Base-by-base conservation (phyloP, 2,113 vertebrate genomes). In the Nothoprocta perdicaria region DNA sequence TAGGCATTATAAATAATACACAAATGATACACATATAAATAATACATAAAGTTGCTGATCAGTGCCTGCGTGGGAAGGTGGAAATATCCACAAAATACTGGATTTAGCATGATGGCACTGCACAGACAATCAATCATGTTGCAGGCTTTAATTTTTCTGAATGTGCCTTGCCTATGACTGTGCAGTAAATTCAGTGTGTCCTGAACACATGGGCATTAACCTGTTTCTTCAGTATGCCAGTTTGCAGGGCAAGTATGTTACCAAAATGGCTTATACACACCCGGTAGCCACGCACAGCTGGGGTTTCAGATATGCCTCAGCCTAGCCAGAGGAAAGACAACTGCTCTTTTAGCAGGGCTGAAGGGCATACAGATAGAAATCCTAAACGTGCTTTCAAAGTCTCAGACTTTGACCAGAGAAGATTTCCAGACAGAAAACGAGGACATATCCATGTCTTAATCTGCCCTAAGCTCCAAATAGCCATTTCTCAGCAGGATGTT, bases 401-500 rank as follows among this genome's bases (percentile, higher is more conserved):
- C 38, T 77, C 41, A 78, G 33, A 71, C 80, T 88, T 81, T 75
- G 15, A 38, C 41, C 77, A 71, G 61, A 60, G 46, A 77, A 90
- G 68, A 78, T 74, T 74, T 90, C 2, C 8, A 84, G 31, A 29
- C 5, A 67, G n/a, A 67, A 58, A n/a, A 78, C 58, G 23, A 67
- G 46, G 74, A 22, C 4, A 1, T 50, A 75, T 12, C 35, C 45
- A 83, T 33, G 18, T 78, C 61, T 88, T 93, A 38, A 41, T 63
- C 35, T 63, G 80, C 74, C 73, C 65, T 73, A 71, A 27, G 66
- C 60, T 82, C 63, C 26, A 80, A 38, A 17, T 67, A 74, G 10
- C 16, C 66, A 14, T 71, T 88, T 91, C 65, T 85, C 66, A 94
- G 33, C 38, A 23, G 50, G 76, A 24, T 67, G 31, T 73, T 85